These are phyloP conservation scores for Etheostoma cragini DNA, from an alignment of 2,113 vertebrate genomes.

Conservation along the genomic window DNA sequence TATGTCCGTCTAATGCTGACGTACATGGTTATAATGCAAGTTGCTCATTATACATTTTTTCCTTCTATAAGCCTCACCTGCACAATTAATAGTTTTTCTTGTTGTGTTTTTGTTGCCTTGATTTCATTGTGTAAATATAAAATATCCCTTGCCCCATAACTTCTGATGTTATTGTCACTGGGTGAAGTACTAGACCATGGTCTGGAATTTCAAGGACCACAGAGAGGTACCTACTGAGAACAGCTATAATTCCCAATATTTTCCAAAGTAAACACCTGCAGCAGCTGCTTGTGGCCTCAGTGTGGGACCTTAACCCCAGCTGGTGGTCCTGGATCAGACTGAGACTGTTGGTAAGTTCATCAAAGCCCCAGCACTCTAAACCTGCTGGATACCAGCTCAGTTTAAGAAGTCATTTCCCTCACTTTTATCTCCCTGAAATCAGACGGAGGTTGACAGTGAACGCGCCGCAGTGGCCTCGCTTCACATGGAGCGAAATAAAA, in stretches of 20 bases:
- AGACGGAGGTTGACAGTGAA: conserved; percentile 33
- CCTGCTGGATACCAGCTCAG: conserved; percentile 14
- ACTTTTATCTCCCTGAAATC: conserved; percentile 40
- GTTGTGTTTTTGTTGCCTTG: too few species aligned
- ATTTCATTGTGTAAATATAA: too few species aligned
- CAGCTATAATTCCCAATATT: conserved; percentile 30
- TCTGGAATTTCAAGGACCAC: neutral
- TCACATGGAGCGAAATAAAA: conserved; percentile 20
- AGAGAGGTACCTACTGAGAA: conserved; percentile 16
- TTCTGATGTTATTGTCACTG: neutral
- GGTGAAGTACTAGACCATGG: neutral
- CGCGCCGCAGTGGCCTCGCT: conserved; percentile 1
- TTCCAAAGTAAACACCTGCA: conserved; percentile 17
- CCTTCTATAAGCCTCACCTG: too few species aligned
- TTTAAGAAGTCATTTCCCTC: conserved; percentile 38
- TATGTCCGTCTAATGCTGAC: too few species aligned
- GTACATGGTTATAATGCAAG: too few species aligned
- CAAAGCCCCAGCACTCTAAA: conserved; percentile 32
- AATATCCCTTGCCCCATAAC: too few species aligned
- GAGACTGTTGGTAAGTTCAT: conserved; percentile 39
- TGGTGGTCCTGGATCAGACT: conserved; percentile 23
- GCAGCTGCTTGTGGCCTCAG: neutral
- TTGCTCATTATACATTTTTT: too few species aligned
- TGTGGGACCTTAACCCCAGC: conserved; percentile 22
- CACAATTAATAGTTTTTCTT: too few species aligned